Percentiles rank a stretch among this genome's conserved stretches.
These are phyloP conservation scores for Pampus argenteus DNA, from an alignment of 2,797 vertebrate species.

Conservation along the genomic window DNA sequence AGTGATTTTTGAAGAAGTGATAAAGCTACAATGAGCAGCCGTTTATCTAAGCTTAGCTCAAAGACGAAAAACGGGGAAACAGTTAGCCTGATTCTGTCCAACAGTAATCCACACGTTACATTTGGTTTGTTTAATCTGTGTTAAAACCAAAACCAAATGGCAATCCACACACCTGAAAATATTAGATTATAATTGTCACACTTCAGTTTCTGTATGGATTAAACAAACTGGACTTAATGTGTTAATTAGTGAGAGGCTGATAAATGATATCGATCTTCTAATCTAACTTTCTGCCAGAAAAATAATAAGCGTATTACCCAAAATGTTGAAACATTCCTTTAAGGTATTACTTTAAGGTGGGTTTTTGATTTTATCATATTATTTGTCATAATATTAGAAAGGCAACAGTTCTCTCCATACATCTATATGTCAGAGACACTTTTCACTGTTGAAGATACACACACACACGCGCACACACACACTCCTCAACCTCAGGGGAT, in stretches of 20 bases:
- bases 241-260: neutral
- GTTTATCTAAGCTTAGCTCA: slow-evolving; percentile 2
- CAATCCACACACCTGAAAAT: neutral
- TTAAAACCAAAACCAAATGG: neutral
- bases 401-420: neutral
- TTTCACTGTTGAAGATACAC: neutral
- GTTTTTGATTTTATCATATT: slow-evolving; percentile 13
- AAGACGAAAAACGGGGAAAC: neutral
- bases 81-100: too few species aligned
- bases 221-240: neutral
- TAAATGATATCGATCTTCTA: slow-evolving; percentile 2
- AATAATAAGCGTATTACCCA: neutral
- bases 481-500: neutral
- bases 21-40: neutral
- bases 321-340: slow-evolving; percentile 9
- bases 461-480: neutral
- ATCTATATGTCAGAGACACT: slow-evolving; percentile 6
- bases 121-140: neutral
- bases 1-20: neutral
- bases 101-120: neutral
- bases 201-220: neutral
- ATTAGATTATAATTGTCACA: neutral
- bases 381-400: neutral
- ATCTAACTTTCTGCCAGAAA: slow-evolving; percentile 1
- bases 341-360: slow-evolving; percentile 2